Percentiles rank a stretch among this genome's conserved stretches.
phyloP scores from a whole-genome alignment of 2,888 invertebrate species.

The Volucella inanis region DNA sequence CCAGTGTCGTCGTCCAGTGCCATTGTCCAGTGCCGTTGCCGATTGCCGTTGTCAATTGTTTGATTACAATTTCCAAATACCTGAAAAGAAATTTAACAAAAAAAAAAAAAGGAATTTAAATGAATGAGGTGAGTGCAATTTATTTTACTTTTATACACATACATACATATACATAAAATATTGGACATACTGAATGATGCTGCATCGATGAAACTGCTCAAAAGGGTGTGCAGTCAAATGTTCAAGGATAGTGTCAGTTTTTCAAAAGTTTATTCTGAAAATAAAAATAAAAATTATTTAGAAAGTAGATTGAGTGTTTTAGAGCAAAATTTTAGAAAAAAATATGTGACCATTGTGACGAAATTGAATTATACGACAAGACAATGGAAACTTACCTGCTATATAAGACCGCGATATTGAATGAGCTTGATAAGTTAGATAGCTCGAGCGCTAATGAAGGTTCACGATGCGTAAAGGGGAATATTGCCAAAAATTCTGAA shows the following conservation, averaged over 20 bases:
- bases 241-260: not conserved
- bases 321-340: conserved; percentile 16
- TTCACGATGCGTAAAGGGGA: not conserved
- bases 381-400: conserved; percentile 13
- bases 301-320: conserved; percentile 17
- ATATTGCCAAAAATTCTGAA: not conserved
- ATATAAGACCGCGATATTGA: conserved; percentile 8
- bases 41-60: not conserved
- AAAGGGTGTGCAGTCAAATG: conserved; percentile 5
- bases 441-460: not conserved
- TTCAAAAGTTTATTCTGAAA: not conserved
- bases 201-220: not conserved
- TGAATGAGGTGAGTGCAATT: conserved; percentile 4
- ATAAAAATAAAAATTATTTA: conserved; percentile 18
- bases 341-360: conserved; percentile 10
- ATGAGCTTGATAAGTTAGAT: conserved; percentile 8
- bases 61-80: not conserved
- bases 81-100: not conserved
- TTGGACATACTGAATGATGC: not conserved
- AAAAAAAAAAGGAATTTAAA: not conserved
- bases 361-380: conserved; percentile 11
- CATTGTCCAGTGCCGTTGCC: not conserved
- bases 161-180: not conserved
- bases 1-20: not conserved
- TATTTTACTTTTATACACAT: conserved; percentile 1